Conservation (phyloP, 2,888 invertebrate species). For the Trissoscelio sp. region DNA sequence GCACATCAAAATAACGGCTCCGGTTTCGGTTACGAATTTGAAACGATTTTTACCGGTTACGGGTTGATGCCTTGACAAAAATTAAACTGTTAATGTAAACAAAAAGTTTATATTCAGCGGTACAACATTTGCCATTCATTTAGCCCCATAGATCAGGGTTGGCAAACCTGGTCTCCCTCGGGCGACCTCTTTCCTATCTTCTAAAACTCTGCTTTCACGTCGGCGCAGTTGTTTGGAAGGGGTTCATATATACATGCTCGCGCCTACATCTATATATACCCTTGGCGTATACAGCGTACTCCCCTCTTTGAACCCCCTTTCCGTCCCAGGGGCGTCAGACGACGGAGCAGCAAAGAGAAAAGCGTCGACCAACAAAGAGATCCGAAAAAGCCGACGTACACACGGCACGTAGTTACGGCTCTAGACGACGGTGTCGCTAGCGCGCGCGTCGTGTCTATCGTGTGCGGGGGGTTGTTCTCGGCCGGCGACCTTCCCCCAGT, state of each 20-base stretch:
- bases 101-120: too few relatives aligned
- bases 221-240: constrained; percentile 6
- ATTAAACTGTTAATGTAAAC: too few relatives aligned
- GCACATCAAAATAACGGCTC: too few relatives aligned
- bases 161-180: not conserved
- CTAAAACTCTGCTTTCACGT: not conserved
- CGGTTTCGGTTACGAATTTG: too few relatives aligned
- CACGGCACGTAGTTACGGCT: constrained; percentile 33
- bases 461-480: constrained; percentile 66
- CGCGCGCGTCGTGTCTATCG: constrained; percentile 25
- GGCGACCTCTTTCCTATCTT: not conserved
- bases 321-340: constrained; percentile 29
- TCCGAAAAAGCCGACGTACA: constrained; percentile 37
- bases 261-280: constrained; percentile 13
- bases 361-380: constrained; percentile 9
- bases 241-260: constrained; percentile 5
- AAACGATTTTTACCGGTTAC: too few relatives aligned
- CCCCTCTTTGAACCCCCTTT: not conserved
- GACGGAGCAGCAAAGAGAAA: not conserved
- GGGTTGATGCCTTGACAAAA: too few relatives aligned
- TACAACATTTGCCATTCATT: too few relatives aligned
- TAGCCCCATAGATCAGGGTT: too few relatives aligned
- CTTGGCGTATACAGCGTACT: not conserved
- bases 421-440: constrained; percentile 48
- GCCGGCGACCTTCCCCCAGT: constrained; percentile 66